A percentile compares a stretch with the other conserved stretches of the same genome.
These are phyloP conservation scores for Tolypeutes matacus DNA, from an alignment of 2,797 vertebrate species.

Conservation along the genomic window DNA sequence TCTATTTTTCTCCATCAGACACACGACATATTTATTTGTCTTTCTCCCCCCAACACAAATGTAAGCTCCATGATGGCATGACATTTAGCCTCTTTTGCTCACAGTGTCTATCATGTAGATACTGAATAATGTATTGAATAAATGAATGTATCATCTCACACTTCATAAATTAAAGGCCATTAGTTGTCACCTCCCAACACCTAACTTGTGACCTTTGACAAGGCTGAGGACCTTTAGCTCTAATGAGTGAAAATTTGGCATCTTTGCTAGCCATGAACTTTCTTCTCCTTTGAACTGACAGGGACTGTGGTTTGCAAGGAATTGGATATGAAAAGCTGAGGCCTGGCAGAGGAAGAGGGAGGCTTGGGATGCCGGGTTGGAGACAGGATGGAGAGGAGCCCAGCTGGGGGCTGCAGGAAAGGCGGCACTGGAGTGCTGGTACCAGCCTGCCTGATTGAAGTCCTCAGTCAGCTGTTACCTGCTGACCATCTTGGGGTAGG, in stretches of 20 bases:
- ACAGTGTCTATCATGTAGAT: background rate
- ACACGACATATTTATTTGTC: too few species aligned
- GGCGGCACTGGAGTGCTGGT: background rate
- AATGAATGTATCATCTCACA: background rate
- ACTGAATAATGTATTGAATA: background rate
- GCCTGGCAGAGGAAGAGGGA: background rate
- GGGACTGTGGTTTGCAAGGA: background rate
- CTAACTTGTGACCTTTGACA: background rate
- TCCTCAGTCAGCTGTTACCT: background rate
- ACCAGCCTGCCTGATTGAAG: background rate
- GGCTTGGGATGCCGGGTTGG: background rate
- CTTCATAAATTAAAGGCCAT: background rate
- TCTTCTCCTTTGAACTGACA: too few species aligned
- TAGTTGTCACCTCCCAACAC: background rate
- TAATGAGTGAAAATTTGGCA: background rate
- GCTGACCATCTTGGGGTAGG: too few species aligned
- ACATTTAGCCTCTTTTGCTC: background rate
- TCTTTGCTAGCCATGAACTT: background rate
- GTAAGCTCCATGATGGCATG: rapidly evolving
- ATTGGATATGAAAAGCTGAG: background rate
- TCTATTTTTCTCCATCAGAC: too few species aligned
- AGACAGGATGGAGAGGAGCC: background rate
- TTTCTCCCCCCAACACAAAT: too few species aligned
- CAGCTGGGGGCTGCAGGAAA: too few species aligned
- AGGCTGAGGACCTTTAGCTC: background rate